Evolutionary conservation across 2,113 vertebrate genomes (phyloP).

Genomic region (Pteronura brasiliensis): DNA sequence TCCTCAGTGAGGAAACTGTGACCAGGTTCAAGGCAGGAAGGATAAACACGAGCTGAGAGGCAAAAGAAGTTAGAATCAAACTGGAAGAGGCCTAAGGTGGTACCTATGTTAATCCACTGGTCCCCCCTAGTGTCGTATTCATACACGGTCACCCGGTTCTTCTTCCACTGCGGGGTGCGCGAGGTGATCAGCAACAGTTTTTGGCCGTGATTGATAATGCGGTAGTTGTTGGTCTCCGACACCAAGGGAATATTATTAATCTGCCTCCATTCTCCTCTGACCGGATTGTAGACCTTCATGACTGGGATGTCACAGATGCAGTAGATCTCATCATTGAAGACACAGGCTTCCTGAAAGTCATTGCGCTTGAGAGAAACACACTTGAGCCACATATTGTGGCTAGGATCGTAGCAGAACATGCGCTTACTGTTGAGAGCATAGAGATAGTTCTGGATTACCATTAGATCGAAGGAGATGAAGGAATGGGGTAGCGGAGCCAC

Average conservation of each 20-base stretch:
- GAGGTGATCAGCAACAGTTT: slow-evolving; percentile 88
- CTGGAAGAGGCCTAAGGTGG: slow-evolving; percentile 84
- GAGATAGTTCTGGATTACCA: slow-evolving; percentile 85
- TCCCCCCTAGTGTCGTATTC: slow-evolving; percentile 84
- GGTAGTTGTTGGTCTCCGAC: slow-evolving; percentile 86
- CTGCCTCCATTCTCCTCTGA: slow-evolving; percentile 85
- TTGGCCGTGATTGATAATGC: slow-evolving; percentile 84
- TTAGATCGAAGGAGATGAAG: slow-evolving; percentile 87
- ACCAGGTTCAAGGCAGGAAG: slow-evolving; percentile 84
- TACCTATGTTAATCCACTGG: slow-evolving; percentile 86
- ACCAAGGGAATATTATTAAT: slow-evolving; percentile 87
- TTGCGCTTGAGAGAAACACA: slow-evolving; percentile 86
- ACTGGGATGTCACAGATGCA: slow-evolving; percentile 89
- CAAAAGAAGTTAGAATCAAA: slow-evolving; percentile 84
- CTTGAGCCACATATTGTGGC: slow-evolving; percentile 87
- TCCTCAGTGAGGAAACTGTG: slow-evolving; percentile 88
- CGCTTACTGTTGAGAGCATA: slow-evolving; percentile 88
- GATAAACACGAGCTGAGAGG: slow-evolving; percentile 88
- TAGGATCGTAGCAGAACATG: slow-evolving; percentile 89
- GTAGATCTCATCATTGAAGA: slow-evolving; percentile 89
- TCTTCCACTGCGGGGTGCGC: slow-evolving; percentile 86
- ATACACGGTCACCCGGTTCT: slow-evolving; percentile 87
- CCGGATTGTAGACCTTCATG: slow-evolving; percentile 88
- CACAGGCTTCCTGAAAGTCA: slow-evolving; percentile 89
- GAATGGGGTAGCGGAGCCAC: slow-evolving; percentile 88